Percentiles rank a stretch among this genome's conserved stretches.
phyloP scores from a whole-genome alignment of 2,888 invertebrate species.

The Scaptomyza reducta region DNA sequence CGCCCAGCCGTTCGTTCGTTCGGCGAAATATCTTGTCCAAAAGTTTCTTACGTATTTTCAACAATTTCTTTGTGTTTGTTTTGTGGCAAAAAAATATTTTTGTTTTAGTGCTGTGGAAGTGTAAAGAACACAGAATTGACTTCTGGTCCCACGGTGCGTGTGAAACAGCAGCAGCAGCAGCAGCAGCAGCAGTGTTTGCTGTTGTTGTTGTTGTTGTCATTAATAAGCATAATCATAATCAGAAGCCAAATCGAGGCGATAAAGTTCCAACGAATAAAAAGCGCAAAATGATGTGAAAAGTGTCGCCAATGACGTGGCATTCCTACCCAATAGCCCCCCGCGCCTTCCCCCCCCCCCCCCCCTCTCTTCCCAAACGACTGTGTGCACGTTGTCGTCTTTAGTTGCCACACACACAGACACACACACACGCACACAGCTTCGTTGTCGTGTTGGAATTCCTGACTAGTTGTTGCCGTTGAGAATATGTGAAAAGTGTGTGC shows the following conservation, averaged over 20 bases:
- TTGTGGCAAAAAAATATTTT: conserved; percentile 4
- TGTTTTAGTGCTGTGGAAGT: conserved; percentile 1
- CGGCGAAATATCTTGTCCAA: conserved; percentile 25
- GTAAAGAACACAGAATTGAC: not conserved
- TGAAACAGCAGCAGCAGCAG: not conserved
- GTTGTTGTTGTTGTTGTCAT: conserved; percentile 21
- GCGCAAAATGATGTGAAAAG: conserved; percentile 63
- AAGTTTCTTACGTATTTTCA: conserved; percentile 17
- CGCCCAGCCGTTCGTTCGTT: conserved; percentile 36
- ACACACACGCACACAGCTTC: conserved; percentile 17
- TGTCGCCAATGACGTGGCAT: conserved; percentile 69
- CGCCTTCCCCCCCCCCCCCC: not conserved
- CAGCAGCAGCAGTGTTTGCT: not conserved
- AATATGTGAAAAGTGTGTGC: conserved; percentile 77
- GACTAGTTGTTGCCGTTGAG: conserved; percentile 27
- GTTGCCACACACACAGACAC: conserved; percentile 9
- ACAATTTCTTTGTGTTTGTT: conserved; percentile 8
- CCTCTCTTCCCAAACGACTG: not conserved
- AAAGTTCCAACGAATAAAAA: not conserved
- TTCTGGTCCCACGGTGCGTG: conserved; percentile 24
- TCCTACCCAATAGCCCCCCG: not conserved
- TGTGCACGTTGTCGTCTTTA: conserved; percentile 34
- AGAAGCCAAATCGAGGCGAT: conserved; percentile 9
- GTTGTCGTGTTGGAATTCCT: conserved; percentile 44
- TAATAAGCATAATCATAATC: conserved; percentile 5